Base-by-base conservation (phyloP, 2,888 invertebrate genomes). In the Onchidella celtica region DNA sequence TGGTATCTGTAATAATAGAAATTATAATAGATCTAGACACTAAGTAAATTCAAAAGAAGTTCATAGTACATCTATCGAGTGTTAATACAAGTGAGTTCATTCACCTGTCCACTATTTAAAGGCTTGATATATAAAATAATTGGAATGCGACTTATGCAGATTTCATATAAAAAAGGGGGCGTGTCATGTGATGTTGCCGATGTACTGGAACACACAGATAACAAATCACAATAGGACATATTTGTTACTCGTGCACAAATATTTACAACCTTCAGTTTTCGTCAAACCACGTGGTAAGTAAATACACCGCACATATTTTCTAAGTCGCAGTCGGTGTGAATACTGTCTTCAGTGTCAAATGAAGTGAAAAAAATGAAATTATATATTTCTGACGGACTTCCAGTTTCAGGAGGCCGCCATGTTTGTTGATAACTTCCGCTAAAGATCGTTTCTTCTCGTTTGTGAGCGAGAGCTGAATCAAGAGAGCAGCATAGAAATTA, bases 391-490 rank as follows among this genome's bases (percentile, higher is more conserved):
- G 70, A 69, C 66, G 21, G 70, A 38, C 61, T 82, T 73, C 82
- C 57, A 65, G 47, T 76, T 57, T 83, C 81, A 72, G 83, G 82
- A 84, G 82, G 84, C 85, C 82, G 85, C 85, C 85, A 85, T 85
- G 80, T 84, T 84, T 78, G 77, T 81, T 76, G 76, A 72, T 83
- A 69, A 84, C 85, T 85, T 85, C 85, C 85, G 85, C 76, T 59
- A 95, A 88, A n/a, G 63, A 75, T 75, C 61, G 75, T 75, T 75
- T 63, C 17, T 38, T 75, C 75, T 77, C 77, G 68, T 68, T 47
- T 38, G 17, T 14, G 11, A 24, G 24, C 36, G 36, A 69, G 69
- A 69, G 21, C 38, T 38, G n/a, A n/a, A n/a, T n/a, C n/a, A n/a
- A n/a, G n/a, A n/a, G n/a, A n/a, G n/a, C n/a, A n/a, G n/a, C n/a